A percentile compares a stretch with the other conserved stretches of the same genome.
Conservation (phyloP, 2,113 vertebrate species). For the Menidia beryllina region DNA sequence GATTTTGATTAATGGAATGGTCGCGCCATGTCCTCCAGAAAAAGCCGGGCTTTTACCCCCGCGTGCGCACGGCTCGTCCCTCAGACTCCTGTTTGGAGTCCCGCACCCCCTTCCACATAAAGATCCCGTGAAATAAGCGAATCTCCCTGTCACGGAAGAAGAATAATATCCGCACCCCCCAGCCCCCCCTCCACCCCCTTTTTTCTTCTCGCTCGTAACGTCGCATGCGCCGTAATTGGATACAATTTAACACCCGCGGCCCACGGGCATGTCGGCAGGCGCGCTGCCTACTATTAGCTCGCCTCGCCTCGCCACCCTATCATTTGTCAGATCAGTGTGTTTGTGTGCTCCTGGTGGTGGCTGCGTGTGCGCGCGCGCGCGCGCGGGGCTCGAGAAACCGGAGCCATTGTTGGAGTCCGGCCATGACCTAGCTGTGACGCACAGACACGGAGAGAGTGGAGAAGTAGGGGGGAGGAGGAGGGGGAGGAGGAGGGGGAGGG, state of each 20-base stretch:
- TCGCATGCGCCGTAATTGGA: slow-evolving; percentile 81
- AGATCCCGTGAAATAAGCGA: slow-evolving; percentile 73
- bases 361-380: slow-evolving; percentile 20
- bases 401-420: slow-evolving; percentile 79
- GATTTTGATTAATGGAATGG: slow-evolving; percentile 78
- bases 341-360: slow-evolving; percentile 48
- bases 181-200: too few relatives aligned
- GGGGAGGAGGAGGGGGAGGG: slow-evolving; percentile 8
- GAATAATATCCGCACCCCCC: slow-evolving; percentile 78
- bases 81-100: slow-evolving; percentile 38
- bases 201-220: slow-evolving; percentile 63
- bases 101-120: slow-evolving; percentile 36
- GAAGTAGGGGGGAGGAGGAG: slow-evolving; percentile 21
- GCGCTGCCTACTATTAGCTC: slow-evolving; percentile 77
- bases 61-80: slow-evolving; percentile 22
- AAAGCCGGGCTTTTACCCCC: slow-evolving; percentile 14
- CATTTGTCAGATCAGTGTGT: slow-evolving; percentile 77
- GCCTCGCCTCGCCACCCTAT: slow-evolving; percentile 73
- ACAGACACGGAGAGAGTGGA: slow-evolving; percentile 46
- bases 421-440: slow-evolving; percentile 82
- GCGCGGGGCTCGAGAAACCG: slow-evolving; percentile 59
- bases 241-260: slow-evolving; percentile 84
- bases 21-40: slow-evolving; percentile 54
- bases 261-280: slow-evolving; percentile 78
- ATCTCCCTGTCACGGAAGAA: slow-evolving; percentile 78